Conservation (phyloP, 2,113 vertebrate genomes). For the Morone chrysops region DNA sequence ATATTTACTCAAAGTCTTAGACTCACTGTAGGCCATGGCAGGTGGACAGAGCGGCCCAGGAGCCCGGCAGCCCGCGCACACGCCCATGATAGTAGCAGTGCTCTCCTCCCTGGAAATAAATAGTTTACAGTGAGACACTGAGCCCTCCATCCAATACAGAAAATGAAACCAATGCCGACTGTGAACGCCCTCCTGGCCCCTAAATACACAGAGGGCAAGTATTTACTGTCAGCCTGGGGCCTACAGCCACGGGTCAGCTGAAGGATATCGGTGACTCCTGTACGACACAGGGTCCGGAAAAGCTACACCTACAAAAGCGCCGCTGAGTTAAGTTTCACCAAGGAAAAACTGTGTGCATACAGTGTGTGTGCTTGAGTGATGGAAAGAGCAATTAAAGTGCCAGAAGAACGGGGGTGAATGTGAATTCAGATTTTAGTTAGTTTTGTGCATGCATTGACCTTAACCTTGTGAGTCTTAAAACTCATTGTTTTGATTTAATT, state of each 20-base stretch:
- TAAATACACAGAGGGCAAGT: conserved; percentile 6
- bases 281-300: conserved; percentile 15
- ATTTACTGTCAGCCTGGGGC: conserved; percentile 34
- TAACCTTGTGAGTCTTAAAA: not conserved
- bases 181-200: conserved; percentile 3
- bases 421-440: not conserved
- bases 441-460: not conserved
- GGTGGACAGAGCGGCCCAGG: conserved; percentile 92
- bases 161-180: conserved; percentile 30
- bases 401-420: not conserved
- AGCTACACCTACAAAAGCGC: conserved; percentile 37
- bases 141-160: conserved; percentile 31
- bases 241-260: conserved; percentile 12
- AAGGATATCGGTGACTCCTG: conserved; percentile 53
- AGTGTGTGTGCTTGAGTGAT: not conserved
- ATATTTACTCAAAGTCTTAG: not conserved
- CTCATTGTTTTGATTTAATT: not conserved
- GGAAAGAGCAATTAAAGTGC: not conserved
- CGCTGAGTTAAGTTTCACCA: conserved; percentile 34
- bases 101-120: conserved; percentile 89
- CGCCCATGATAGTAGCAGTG: conserved; percentile 97
- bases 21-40: conserved; percentile 83
- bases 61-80: conserved; percentile 85
- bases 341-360: not conserved
- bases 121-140: conserved; percentile 6